phyloP scores from a whole-genome alignment of 2,797 vertebrate species.

The Galago senegalensis region DNA sequence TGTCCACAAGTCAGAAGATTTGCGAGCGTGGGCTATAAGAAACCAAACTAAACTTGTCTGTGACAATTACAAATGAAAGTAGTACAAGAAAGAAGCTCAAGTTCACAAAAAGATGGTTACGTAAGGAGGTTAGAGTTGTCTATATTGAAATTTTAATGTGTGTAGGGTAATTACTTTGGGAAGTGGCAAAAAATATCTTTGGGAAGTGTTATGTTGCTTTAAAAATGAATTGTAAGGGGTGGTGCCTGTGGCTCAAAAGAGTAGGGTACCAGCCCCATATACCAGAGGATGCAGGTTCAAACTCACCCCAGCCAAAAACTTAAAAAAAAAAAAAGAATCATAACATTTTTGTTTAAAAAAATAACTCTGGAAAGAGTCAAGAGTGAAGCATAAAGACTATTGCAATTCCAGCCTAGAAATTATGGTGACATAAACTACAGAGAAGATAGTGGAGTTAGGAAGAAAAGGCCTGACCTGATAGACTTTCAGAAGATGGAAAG shows the following conservation, averaged over 20 bases:
- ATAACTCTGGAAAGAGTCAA: background rate
- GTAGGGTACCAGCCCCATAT: too few relatives aligned
- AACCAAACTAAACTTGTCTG: background rate
- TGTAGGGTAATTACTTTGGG: background rate
- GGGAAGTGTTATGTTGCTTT: background rate
- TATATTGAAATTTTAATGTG: background rate
- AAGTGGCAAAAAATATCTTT: background rate
- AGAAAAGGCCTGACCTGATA: background rate
- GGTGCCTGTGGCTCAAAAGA: too few relatives aligned
- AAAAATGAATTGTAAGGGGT: background rate
- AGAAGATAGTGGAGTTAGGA: background rate
- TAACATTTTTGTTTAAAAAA: background rate
- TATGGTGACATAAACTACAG: background rate
- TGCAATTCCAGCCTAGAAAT: background rate
- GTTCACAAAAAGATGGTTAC: background rate
- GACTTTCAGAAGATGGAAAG: background rate
- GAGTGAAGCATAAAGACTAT: background rate
- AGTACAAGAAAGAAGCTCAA: background rate
- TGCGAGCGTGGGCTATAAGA: background rate
- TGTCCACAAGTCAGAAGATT: background rate
- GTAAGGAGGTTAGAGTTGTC: background rate
- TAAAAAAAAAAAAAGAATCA: background rate
- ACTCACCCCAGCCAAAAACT: too few relatives aligned
- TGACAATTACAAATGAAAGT: background rate
- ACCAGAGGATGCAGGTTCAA: too few relatives aligned